A percentile compares a stretch with the other conserved stretches of the same genome.
These are phyloP conservation scores for Zosterops hypoxanthus DNA, from an alignment of 2,113 vertebrate genomes.

Conservation along the genomic window DNA sequence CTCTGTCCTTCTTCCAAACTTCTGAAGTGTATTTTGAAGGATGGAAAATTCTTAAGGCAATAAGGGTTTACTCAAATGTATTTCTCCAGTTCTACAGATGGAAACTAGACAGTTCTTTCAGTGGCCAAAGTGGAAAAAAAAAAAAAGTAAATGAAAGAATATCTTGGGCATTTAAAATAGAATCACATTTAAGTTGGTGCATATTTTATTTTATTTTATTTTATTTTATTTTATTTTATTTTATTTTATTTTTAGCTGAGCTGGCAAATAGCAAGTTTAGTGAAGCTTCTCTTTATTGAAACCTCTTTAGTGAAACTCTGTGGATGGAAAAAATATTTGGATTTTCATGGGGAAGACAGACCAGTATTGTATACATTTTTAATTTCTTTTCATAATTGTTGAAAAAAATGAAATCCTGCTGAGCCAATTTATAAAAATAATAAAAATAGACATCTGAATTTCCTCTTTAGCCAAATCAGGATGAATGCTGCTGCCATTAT, in stretches of 20 bases:
- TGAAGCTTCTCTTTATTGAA: not conserved
- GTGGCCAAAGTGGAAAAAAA: not conserved
- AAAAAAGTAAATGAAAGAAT: not conserved
- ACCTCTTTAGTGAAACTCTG: not conserved
- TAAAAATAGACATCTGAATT: not conserved
- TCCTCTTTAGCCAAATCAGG: not conserved
- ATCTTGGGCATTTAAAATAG: not conserved
- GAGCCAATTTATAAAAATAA: not conserved
- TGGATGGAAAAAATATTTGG: not conserved
- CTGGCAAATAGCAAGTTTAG: not conserved
- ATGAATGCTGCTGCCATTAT: not conserved
- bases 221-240: too few species aligned
- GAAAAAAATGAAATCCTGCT: not conserved
- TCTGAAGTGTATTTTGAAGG: not conserved
- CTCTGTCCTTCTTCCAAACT: rapidly evolving
- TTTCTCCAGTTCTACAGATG: not conserved
- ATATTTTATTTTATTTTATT: not conserved
- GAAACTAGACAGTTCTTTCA: not conserved
- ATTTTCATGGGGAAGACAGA: not conserved
- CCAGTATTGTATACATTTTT: not conserved
- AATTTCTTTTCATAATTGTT: not conserved
- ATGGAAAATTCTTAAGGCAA: not conserved
- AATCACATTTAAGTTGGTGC: not conserved
- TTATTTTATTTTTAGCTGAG: not conserved
- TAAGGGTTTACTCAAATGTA: rapidly evolving